phyloP scores from a whole-genome alignment of 2,888 invertebrate genomes.

The Plutella xylostella region DNA sequence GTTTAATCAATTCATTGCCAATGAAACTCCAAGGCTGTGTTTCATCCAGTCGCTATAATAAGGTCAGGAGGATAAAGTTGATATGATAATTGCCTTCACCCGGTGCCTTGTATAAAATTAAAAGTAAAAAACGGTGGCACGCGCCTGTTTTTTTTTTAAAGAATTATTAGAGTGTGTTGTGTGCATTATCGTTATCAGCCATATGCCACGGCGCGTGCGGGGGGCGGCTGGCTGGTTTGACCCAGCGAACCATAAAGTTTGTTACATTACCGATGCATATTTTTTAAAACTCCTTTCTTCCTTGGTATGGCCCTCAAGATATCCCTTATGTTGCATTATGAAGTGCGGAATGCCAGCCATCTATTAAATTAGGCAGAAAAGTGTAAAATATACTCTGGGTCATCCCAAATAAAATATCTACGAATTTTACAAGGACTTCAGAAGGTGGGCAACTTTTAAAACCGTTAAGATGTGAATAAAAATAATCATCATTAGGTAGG shows the following conservation, averaged over 20 bases:
- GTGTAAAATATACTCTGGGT: too few relatives aligned
- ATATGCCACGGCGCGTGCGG: slow-evolving; percentile 61
- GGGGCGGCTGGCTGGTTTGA: slow-evolving; percentile 22
- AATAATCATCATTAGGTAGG: background rate
- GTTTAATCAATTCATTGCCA: slow-evolving; percentile 44
- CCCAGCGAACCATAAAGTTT: slow-evolving; percentile 27
- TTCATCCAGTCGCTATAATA: slow-evolving; percentile 25
- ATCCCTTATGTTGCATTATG: too few relatives aligned
- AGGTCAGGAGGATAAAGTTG: slow-evolving; percentile 1
- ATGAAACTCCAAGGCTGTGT: slow-evolving; percentile 32
- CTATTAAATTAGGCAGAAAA: too few relatives aligned
- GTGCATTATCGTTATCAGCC: slow-evolving; percentile 36
- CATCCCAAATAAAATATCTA: too few relatives aligned
- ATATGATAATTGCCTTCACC: background rate
- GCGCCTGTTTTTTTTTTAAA: slow-evolving; percentile 38
- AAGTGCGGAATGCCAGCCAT: too few relatives aligned
- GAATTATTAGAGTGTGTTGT: background rate
- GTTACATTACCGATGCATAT: background rate
- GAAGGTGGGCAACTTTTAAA: too few relatives aligned
- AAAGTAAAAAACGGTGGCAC: slow-evolving; percentile 40
- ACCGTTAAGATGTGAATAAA: too few relatives aligned
- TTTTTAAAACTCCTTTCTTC: too few relatives aligned
- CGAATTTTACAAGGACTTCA: too few relatives aligned
- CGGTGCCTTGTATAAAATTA: slow-evolving; percentile 16
- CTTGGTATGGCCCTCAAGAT: too few relatives aligned